Evolutionary conservation across 1,140 invertebrate genomes (phyloP), one percentile per base, ranked within the genome.

Genomic region (Meloidogyne exigua): DNA sequence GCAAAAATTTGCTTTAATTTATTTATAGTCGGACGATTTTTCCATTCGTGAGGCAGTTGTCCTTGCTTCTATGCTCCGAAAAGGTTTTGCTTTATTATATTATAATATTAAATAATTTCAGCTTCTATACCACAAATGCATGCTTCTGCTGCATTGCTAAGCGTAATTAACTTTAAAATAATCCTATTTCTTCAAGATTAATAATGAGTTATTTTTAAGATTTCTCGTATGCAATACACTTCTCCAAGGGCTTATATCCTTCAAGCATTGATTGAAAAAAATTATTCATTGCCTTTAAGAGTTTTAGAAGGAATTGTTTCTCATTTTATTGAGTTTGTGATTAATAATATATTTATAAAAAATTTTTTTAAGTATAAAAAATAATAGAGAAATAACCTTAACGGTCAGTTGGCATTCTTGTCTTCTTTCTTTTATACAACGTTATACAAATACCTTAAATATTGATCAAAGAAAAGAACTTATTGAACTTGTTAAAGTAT

Each of bases 331-430:
- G 92, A 91, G 92, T 93, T 89, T 11, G 18, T 13, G 7, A 49
- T 21, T 25, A 66, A 28, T 32, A n/a, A 36, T 81, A 32, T 76
- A 42, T 66, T 75, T 79, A 75, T 81, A 25, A 39, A 12, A 25
- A 67, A 72, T 80, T 71, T 39, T 57, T 79, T 68, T 75, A 36
- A 83, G 74, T 23, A 79, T 79, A 78, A 49, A 68, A 32, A 44
- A 26, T 36, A 66, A 11, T 26, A 76, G 81, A 15, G 77, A 80
- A n/a, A 66, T 75, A 4, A 70, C 92, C 79, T 88, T 99, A 75
- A 96, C 96, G 18, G 95, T 98, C 15, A 88, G 98, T 68, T 99
- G 96, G 96, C 95, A 99, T 89, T 95, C 99, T 88, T 91, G 93
- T 68, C 89, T 99, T 21, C 89, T 99, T 62, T 94, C 93, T 2